A percentile compares a stretch with the other conserved stretches of the same genome.
phyloP scores from a whole-genome alignment of 2,113 vertebrate species.

The Rhombomys opimus region DNA sequence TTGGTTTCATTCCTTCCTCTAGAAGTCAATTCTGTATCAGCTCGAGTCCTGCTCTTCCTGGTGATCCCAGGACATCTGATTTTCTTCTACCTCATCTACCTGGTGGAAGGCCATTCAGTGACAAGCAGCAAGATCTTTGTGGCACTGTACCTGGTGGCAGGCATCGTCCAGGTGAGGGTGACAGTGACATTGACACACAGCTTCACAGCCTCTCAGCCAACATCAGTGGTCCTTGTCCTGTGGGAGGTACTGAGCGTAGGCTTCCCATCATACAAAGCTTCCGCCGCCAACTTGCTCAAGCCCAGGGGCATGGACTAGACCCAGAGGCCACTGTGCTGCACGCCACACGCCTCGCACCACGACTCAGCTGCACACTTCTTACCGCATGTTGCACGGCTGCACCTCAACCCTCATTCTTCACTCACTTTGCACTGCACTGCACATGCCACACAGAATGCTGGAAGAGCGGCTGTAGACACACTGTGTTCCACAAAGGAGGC shows the following conservation, averaged over 20 bases:
- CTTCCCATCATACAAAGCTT: background rate
- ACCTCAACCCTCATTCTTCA: no score
- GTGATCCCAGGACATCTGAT: constrained; percentile 95
- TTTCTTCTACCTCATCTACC: constrained; percentile 93
- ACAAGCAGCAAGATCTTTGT: constrained; percentile 88
- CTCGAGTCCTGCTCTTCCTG: constrained; percentile 93
- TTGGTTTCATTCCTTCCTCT: constrained; percentile 68
- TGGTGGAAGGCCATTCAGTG: constrained; percentile 91
- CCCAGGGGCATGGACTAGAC: background rate
- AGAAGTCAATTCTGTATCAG: constrained; percentile 95
- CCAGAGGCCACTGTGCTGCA: background rate
- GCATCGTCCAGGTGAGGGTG: constrained; percentile 92
- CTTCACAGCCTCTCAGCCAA: background rate
- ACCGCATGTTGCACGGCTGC: rapidly evolving
- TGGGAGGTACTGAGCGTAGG: background rate
- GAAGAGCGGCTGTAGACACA: background rate
- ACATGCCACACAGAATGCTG: background rate
- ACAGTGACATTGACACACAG: constrained; percentile 51
- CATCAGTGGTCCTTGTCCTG: background rate
- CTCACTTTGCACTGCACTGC: no score
- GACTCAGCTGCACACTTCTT: no score
- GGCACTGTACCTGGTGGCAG: constrained; percentile 92
- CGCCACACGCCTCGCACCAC: rapidly evolving
- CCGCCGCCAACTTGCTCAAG: background rate
- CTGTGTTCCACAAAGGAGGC: background rate